Evolutionary conservation across 2,113 vertebrate species (phyloP).

Genomic region (Corvus hawaiiensis): DNA sequence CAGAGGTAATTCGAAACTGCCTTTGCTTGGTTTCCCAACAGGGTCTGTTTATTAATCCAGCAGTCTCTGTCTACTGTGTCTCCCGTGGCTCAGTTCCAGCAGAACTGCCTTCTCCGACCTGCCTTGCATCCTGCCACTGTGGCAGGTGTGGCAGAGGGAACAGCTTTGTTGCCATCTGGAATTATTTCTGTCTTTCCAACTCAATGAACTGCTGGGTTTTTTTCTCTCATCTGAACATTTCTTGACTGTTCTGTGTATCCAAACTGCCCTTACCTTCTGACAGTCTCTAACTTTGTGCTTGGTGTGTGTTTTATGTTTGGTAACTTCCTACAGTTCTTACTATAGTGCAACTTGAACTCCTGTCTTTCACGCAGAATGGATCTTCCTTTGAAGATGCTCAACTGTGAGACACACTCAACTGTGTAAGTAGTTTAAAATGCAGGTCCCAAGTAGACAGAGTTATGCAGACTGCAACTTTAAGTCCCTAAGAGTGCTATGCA

Average conservation of each 20-base stretch:
- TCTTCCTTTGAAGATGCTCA: background rate
- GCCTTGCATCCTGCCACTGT: rapidly evolving
- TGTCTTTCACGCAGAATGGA: background rate
- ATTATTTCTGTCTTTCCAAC: background rate
- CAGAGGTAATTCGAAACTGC: background rate
- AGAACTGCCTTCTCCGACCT: background rate
- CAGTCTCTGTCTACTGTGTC: background rate
- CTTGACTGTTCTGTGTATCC: background rate
- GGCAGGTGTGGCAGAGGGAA: background rate
- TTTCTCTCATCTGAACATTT: background rate
- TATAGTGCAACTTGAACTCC: background rate
- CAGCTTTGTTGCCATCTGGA: background rate
- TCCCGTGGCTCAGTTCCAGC: background rate
- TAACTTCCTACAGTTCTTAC: background rate
- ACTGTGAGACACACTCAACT: background rate
- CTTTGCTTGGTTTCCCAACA: background rate
- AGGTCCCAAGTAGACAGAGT: background rate
- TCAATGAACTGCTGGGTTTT: background rate
- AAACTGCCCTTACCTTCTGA: background rate
- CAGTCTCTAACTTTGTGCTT: background rate
- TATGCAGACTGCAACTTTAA: background rate
- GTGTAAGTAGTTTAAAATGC: background rate
- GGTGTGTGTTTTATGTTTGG: background rate
- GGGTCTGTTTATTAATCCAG: background rate
- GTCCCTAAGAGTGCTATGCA: background rate